phyloP scores from a whole-genome alignment of 2,797 vertebrate genomes.

The Hapalemur alaotrensis region DNA sequence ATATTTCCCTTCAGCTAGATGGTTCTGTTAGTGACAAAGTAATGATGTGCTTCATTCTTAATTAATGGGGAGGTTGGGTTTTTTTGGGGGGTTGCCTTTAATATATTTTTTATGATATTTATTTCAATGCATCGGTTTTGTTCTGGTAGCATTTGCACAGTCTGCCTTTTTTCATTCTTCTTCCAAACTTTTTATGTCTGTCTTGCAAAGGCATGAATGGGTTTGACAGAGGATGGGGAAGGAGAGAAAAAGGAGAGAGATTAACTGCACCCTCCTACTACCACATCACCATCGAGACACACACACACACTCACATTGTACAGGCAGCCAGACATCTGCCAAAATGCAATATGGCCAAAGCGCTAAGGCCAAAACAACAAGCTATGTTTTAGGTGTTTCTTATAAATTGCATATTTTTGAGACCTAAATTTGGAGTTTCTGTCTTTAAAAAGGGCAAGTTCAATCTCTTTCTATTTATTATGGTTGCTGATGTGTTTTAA shows the following conservation, averaged over 20 bases:
- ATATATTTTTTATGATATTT: not conserved
- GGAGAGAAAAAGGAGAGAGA: not conserved
- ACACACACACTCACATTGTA: not conserved
- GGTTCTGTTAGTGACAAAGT: not conserved
- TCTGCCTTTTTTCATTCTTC: not conserved
- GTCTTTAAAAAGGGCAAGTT: not conserved
- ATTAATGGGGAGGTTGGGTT: not conserved
- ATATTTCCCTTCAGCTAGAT: not conserved
- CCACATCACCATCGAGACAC: not conserved
- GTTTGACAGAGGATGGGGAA: slow-evolving; percentile 5
- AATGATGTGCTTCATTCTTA: not conserved
- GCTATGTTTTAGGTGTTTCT: not conserved
- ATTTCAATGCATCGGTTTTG: not conserved
- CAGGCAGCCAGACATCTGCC: not conserved
- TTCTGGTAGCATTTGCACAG: not conserved
- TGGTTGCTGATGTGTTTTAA: not conserved
- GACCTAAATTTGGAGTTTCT: not conserved
- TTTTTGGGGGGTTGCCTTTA: not conserved
- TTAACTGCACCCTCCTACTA: not conserved
- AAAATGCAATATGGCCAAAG: not conserved
- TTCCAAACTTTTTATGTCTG: not conserved
- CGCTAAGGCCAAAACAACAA: not conserved
- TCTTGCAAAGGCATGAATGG: slow-evolving; percentile 3
- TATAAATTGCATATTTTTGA: not conserved
- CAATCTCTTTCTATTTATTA: not conserved